Conservation (phyloP, 1,140 invertebrate species). For the Neodiprion lecontei region DNA sequence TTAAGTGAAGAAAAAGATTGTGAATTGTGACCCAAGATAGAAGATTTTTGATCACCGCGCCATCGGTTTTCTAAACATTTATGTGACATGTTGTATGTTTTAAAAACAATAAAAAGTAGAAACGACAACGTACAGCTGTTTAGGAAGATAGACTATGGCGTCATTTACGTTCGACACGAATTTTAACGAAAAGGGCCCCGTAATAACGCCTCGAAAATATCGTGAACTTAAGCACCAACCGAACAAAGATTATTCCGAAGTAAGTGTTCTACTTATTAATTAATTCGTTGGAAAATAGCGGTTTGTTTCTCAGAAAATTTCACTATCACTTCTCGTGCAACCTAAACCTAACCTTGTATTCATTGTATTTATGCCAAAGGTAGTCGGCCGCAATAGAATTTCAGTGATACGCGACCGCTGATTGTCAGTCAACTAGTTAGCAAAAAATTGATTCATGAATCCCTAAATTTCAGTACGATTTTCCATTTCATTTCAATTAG, state of each 20-base stretch:
- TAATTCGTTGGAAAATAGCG: neutral
- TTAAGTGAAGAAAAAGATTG: no score
- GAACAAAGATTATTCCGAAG: slow-evolving; percentile 66
- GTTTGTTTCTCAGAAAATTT: neutral
- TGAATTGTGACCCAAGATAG: no score
- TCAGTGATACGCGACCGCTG: no score
- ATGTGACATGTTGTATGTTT: no score
- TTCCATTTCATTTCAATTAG: no score
- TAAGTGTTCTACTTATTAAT: slow-evolving; percentile 37
- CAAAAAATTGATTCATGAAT: no score
- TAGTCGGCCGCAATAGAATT: neutral
- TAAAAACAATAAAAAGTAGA: no score
- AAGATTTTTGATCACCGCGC: no score
- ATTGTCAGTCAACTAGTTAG: no score
- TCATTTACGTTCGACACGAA: slow-evolving; percentile 42
- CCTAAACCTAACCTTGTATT: neutral
- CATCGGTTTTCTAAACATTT: no score
- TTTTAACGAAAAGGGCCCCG: slow-evolving; percentile 47
- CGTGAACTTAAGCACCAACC: slow-evolving; percentile 61
- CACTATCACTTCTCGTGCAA: neutral
- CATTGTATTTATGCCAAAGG: neutral
- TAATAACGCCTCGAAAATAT: slow-evolving; percentile 46
- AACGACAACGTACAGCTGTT: no score
- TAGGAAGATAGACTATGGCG: neutral
- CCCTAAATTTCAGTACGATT: no score